phyloP scores from a whole-genome alignment of 1,140 invertebrate species.

The Drusus annulatus region DNA sequence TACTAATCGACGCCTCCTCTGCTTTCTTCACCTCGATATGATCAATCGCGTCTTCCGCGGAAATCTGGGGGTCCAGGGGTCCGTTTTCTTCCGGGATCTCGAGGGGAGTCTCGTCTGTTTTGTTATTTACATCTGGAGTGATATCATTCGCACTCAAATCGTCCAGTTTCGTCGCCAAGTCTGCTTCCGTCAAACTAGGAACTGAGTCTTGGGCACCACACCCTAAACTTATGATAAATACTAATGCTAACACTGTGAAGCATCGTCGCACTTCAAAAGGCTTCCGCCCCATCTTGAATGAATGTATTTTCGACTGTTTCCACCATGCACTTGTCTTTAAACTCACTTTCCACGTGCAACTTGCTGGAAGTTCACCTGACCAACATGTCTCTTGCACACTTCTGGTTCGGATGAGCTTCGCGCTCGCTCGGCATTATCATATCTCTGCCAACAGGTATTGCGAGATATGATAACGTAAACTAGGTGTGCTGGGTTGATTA shows the following conservation, averaged over 20 bases:
- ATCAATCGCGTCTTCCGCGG: background rate
- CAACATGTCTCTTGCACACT: background rate
- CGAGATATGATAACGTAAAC: conserved; percentile 41
- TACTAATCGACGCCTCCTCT: no score
- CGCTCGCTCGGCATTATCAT: conserved; percentile 7
- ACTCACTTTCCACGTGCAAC: conserved; percentile 24
- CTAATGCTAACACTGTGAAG: background rate
- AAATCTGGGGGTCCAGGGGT: background rate
- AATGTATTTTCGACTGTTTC: background rate
- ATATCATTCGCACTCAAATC: background rate
- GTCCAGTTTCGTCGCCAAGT: background rate
- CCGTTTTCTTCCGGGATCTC: conserved; percentile 7
- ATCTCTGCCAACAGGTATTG: conserved; percentile 44
- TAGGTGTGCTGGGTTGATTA: conserved; percentile 47
- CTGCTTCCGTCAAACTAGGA: background rate
- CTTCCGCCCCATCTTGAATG: conserved; percentile 31
- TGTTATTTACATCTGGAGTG: background rate
- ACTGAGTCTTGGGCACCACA: conserved; percentile 22
- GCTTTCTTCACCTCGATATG: background rate
- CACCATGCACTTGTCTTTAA: conserved; percentile 23
- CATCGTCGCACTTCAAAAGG: conserved; percentile 4
- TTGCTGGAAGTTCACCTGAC: background rate
- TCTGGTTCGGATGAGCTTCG: background rate
- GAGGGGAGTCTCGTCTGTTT: background rate
- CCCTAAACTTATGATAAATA: conserved; percentile 20